Evolutionary conservation across 1,140 invertebrate genomes (phyloP), one percentile per base, ranked within the genome.

Genomic region (Cheumatopsyche charites): DNA sequence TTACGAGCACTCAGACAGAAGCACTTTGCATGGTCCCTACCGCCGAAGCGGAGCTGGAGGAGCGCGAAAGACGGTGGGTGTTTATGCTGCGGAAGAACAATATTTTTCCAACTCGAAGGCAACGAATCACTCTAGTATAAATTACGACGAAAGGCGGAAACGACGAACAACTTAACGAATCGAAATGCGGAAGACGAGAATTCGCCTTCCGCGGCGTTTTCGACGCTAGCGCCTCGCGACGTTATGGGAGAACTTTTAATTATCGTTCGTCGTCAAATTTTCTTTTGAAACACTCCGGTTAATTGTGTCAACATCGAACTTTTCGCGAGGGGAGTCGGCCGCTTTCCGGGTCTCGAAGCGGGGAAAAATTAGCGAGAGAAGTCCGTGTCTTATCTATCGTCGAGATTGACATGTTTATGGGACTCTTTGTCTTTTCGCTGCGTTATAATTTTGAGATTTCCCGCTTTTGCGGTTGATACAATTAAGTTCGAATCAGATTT

Each of bases 221-320:
- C n/a, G n/a, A n/a, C n/a, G n/a, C n/a, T n/a, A n/a, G n/a, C n/a
- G n/a, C n/a, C n/a, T n/a, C n/a, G n/a, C n/a, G n/a, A n/a, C n/a
- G 9, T 36, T 36, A 36, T 36, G 29, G 9, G 9, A 36, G 29
- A 36, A 36, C 3, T 36, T 36, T 36, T 36, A 36, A 36, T 36
- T 36, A 36, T 36, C 29, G 29, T 36, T 36, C 29, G 29, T 36
- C 29, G 29, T 36, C 29, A 36, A 36, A 36, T 36, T 36, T 36
- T 36, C 29, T 36, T 36, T 36, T 36, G 29, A 36, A 36, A 36
- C 29, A 36, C 29, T 36, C 9, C 29, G 29, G 17, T 23, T 58
- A 58, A 58, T 58, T 58, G 23, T 58, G 55, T 58, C 55, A 58
- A 58, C 55, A 58, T 52, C 47, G 7, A 52, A 52, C 47, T 52